Evolutionary conservation across 1,140 invertebrate genomes (phyloP).

Genomic region (Acromyrmex echinatior): DNA sequence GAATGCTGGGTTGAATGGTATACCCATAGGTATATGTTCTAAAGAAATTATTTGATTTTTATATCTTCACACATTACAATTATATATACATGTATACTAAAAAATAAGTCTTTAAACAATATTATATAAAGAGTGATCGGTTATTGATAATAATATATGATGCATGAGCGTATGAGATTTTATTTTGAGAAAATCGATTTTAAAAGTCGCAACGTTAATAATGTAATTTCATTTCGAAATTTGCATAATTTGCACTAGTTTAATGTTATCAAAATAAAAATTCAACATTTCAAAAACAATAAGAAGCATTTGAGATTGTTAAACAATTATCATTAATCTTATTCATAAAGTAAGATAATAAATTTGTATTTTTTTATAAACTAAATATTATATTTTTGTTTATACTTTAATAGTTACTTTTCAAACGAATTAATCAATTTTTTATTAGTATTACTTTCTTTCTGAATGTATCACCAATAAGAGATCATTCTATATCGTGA

Average conservation of each 20-base stretch:
- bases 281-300: background rate
- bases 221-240: background rate
- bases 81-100: background rate
- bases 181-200: background rate
- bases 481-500: background rate
- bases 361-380: slow-evolving; percentile 4
- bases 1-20: slow-evolving; percentile 74
- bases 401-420: background rate
- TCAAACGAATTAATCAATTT: background rate
- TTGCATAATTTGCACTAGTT: background rate
- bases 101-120: background rate
- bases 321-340: background rate
- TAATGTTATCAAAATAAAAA: background rate
- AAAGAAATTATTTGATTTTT: slow-evolving; percentile 46
- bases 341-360: slow-evolving; percentile 3
- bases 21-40: slow-evolving; percentile 74
- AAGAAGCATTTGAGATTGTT: background rate
- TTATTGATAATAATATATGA: background rate
- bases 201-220: background rate
- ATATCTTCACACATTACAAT: background rate
- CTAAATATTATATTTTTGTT: slow-evolving; percentile 12
- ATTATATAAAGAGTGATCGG: background rate
- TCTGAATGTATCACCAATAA: background rate
- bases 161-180: background rate
- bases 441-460: background rate